These are phyloP conservation scores for Calameuta pallipes DNA, from an alignment of 2,888 invertebrate species.

Conservation along the genomic window DNA sequence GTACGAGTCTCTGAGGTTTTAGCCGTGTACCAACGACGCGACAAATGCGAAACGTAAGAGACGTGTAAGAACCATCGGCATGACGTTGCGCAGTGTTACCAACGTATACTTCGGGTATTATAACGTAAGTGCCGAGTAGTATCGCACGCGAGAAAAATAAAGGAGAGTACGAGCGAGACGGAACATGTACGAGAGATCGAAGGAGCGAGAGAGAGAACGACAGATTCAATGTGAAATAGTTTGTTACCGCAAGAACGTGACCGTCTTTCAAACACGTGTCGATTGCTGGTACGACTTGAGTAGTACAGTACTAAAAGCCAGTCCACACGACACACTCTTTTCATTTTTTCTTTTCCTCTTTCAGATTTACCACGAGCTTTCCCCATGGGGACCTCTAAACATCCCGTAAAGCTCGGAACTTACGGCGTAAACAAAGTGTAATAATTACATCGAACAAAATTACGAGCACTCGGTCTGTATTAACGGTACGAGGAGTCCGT, in stretches of 20 bases:
- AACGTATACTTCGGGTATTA: neutral
- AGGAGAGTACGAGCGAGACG: conserved; percentile 12
- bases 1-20: neutral
- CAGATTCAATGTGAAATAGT: conserved; percentile 23
- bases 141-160: conserved; percentile 17
- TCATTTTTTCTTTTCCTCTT: neutral
- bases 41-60: neutral
- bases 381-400: neutral
- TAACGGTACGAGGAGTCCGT: neutral
- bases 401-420: neutral
- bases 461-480: neutral
- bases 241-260: conserved; percentile 28
- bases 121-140: neutral
- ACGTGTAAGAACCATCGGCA: neutral
- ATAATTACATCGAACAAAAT: neutral
- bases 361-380: neutral
- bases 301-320: neutral
- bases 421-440: neutral
- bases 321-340: neutral
- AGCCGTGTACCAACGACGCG: neutral
- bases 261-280: conserved; percentile 28
- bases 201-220: conserved; percentile 11
- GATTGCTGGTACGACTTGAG: neutral
- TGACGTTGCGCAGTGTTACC: neutral
- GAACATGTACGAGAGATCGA: too few species aligned